These are phyloP conservation scores for Schizotus pectinicornis DNA, from an alignment of 2,888 invertebrate species.

Conservation along the genomic window DNA sequence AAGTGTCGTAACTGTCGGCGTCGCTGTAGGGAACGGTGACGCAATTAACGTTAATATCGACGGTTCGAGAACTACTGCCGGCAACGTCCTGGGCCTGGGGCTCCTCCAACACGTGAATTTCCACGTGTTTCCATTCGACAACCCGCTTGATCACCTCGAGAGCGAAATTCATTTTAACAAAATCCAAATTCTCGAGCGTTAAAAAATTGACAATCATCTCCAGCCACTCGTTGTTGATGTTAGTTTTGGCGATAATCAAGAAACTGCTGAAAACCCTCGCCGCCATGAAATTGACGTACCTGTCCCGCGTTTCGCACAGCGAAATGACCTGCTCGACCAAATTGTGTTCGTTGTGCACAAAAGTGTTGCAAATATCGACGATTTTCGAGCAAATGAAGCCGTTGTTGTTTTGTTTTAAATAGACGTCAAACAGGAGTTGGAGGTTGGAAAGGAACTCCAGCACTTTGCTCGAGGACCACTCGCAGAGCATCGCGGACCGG, in stretches of 20 bases:
- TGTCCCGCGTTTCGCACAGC: conserved; percentile 77
- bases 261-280: conserved; percentile 82
- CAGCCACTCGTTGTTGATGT: conserved; percentile 80
- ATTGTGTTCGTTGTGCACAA: conserved; percentile 81
- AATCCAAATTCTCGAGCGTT: conserved; percentile 69
- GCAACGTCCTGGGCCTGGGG: conserved; percentile 51
- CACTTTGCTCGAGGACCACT: conserved; percentile 72
- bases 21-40: conserved; percentile 72
- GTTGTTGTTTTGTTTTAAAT: conserved; percentile 81
- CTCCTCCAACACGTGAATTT: conserved; percentile 82
- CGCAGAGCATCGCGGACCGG: conserved; percentile 62
- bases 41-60: conserved; percentile 55
- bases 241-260: conserved; percentile 82
- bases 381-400: conserved; percentile 83
- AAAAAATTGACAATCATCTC: conserved; percentile 78
- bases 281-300: conserved; percentile 81
- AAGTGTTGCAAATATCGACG: conserved; percentile 79
- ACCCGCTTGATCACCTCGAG: conserved; percentile 85
- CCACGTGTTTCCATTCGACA: conserved; percentile 86
- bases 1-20: conserved; percentile 84
- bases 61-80: conserved; percentile 41
- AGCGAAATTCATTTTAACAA: conserved; percentile 80
- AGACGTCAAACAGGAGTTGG: conserved; percentile 83
- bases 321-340: conserved; percentile 85
- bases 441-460: conserved; percentile 83